phyloP scores from a whole-genome alignment of 2,797 vertebrate species.

The Lepus townsendii region DNA sequence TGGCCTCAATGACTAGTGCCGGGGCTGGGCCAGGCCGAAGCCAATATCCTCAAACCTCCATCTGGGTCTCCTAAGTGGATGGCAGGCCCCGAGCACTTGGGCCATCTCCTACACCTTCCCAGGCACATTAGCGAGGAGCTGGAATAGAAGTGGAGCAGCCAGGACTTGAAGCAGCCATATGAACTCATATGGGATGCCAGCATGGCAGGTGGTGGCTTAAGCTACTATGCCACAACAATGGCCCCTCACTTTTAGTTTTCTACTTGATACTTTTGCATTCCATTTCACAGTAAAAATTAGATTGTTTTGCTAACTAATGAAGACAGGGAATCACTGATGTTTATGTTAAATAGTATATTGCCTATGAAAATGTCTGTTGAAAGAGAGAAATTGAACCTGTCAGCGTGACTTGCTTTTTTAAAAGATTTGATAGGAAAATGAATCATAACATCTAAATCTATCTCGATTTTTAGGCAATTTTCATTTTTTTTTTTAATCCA shows the following conservation, averaged over 20 bases:
- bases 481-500: not conserved
- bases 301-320: not conserved
- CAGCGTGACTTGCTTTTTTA: not conserved
- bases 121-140: no score
- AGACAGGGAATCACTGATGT: not conserved
- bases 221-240: no score
- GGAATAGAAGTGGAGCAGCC: no score
- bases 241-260: not conserved
- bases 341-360: conserved; percentile 8
- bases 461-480: not conserved
- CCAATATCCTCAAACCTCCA: no score
- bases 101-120: no score
- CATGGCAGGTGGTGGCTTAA: no score
- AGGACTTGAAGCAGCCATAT: no score
- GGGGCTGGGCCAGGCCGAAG: no score
- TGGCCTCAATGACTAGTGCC: no score
- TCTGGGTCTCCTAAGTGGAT: no score
- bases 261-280: not conserved
- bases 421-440: conserved; percentile 1
- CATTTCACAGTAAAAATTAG: conserved; percentile 39
- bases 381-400: not conserved
- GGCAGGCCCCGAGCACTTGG: no score
- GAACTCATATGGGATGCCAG: no score
- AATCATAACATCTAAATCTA: conserved; percentile 7
- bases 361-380: not conserved